Evolutionary conservation across 2,113 vertebrate species (phyloP).

Genomic region (Cervus canadensis): DNA sequence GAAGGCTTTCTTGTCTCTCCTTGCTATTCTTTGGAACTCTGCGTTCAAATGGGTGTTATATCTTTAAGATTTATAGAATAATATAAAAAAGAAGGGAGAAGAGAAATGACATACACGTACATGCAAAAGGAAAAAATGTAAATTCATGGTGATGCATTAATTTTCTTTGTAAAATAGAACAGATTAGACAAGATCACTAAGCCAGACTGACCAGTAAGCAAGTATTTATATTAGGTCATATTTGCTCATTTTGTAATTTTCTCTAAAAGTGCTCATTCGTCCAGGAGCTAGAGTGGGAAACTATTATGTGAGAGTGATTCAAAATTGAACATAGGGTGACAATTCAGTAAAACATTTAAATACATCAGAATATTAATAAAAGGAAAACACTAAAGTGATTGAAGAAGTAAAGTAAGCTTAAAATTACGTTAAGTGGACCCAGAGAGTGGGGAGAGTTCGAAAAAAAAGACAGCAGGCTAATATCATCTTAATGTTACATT

Average conservation of each 20-base stretch:
- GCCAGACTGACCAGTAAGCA: not conserved
- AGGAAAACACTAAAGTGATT: not conserved
- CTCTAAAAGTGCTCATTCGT: not conserved
- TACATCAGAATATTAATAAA: not conserved
- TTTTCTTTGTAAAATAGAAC: not conserved
- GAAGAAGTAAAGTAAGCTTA: not conserved
- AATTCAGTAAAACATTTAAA: conserved; percentile 20
- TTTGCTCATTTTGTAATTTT: not conserved
- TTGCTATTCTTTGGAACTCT: not conserved
- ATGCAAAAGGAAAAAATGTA: not conserved
- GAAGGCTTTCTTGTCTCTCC: not conserved
- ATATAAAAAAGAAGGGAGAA: not conserved
- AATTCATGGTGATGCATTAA: not conserved
- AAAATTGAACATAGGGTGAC: not conserved
- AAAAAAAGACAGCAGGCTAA: not conserved
- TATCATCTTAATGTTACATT: no score
- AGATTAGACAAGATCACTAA: not conserved
- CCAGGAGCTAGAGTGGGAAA: not conserved
- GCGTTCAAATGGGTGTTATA: rapidly evolving
- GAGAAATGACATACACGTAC: not conserved
- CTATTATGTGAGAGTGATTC: not conserved
- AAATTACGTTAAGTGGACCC: not conserved
- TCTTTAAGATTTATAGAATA: not conserved
- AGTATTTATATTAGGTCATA: not conserved
- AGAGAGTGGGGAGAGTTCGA: not conserved